phyloP scores from a whole-genome alignment of 2,797 vertebrate species.

The Dendrocincla tyrannina region DNA sequence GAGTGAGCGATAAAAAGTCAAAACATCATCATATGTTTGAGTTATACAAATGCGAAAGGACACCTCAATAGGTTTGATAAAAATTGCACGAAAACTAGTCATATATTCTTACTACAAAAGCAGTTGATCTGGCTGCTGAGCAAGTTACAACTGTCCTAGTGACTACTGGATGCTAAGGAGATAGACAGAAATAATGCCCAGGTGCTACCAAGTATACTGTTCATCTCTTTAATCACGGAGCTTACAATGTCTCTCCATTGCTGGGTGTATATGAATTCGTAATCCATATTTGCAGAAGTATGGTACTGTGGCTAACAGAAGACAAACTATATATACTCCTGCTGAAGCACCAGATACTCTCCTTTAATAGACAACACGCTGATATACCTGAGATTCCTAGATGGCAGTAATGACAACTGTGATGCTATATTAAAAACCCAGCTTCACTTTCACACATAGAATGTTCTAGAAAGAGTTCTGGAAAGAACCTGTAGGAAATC shows the following conservation, averaged over 20 bases:
- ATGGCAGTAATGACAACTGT: neutral
- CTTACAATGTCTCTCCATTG: neutral
- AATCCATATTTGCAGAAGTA: neutral
- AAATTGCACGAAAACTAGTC: neutral
- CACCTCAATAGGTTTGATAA: neutral
- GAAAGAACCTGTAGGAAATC: neutral
- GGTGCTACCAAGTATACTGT: neutral
- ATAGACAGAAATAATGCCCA: neutral
- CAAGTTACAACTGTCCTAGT: neutral
- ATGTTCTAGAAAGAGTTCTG: neutral
- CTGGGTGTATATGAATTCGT: neutral
- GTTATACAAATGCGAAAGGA: neutral
- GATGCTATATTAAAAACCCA: neutral
- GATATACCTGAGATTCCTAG: neutral
- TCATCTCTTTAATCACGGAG: neutral
- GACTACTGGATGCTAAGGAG: neutral
- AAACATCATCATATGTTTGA: neutral
- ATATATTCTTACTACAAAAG: neutral
- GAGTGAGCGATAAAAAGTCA: neutral
- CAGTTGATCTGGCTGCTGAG: accelerated
- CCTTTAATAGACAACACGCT: neutral
- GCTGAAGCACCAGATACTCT: neutral
- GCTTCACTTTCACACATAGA: neutral
- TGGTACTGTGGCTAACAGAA: neutral
- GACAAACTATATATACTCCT: neutral